Conservation (phyloP, 2,888 invertebrate species). For the Blomia tropicalis region DNA sequence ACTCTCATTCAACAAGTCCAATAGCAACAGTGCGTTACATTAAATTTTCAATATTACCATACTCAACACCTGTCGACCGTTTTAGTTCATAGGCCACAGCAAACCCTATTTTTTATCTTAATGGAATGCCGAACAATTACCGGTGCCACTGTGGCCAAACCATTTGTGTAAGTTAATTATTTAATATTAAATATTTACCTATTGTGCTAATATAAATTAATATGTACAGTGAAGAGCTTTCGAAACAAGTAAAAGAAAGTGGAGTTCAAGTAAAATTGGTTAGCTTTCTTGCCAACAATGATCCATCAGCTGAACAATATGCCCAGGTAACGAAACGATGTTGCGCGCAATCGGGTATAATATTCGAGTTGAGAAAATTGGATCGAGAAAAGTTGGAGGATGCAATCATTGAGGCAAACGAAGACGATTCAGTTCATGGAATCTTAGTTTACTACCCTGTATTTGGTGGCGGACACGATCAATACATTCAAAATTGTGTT, state of each 20-base stretch:
- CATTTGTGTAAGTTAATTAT: slow-evolving; percentile 15
- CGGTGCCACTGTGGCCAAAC: slow-evolving; percentile 15
- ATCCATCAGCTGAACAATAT: slow-evolving; percentile 23
- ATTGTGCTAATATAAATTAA: no score
- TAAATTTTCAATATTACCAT: no score
- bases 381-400: slow-evolving; percentile 23
- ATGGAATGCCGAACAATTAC: slow-evolving; percentile 16
- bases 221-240: slow-evolving; percentile 20
- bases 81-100: no score
- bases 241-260: background rate
- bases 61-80: no score
- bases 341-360: slow-evolving; percentile 23
- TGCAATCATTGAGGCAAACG: slow-evolving; percentile 23
- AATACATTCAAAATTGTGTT: slow-evolving; percentile 26
- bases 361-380: slow-evolving; percentile 21
- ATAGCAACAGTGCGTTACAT: no score
- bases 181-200: slow-evolving; percentile 1
- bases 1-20: no score
- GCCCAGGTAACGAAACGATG: slow-evolving; percentile 20
- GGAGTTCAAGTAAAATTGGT: slow-evolving; percentile 20
- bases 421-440: slow-evolving; percentile 24
- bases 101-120: no score
- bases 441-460: slow-evolving; percentile 26
- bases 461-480: slow-evolving; percentile 26
- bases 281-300: slow-evolving; percentile 24